Conservation (phyloP, 2,797 vertebrate species). For the Odontamblyopus lacepedii region DNA sequence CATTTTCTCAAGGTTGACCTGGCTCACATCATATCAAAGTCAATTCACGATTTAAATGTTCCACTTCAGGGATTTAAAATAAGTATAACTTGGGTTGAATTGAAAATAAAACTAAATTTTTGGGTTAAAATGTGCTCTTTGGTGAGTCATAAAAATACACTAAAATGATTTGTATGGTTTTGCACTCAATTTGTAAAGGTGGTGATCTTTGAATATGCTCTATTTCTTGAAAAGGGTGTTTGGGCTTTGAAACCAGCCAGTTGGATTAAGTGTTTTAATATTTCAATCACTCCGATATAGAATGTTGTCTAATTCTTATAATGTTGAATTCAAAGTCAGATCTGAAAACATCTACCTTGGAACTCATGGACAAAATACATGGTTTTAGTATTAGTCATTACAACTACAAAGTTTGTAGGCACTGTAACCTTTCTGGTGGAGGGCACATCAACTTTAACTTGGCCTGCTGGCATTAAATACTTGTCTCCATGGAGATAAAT, state of each 20-base stretch:
- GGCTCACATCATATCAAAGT: constrained; percentile 8
- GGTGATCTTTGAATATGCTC: neutral
- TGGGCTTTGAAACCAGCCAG: neutral
- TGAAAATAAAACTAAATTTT: constrained; percentile 6
- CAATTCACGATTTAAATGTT: constrained; percentile 22
- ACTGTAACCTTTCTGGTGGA: too few species aligned
- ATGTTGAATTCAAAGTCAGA: neutral
- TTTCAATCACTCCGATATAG: neutral
- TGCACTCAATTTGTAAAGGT: constrained; percentile 7
- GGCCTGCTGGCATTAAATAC: too few species aligned
- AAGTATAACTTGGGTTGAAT: neutral
- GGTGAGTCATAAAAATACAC: neutral
- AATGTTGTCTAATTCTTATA: neutral
- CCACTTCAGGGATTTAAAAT: constrained; percentile 17
- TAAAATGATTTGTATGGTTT: neutral
- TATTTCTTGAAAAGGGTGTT: neutral
- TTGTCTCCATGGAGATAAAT: too few species aligned
- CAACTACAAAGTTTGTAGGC: too few species aligned
- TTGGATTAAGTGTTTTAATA: neutral
- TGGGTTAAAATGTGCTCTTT: constrained; percentile 9
- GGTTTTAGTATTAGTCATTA: too few species aligned
- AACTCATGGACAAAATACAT: neutral
- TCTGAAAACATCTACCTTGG: neutral
- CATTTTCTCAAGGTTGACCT: constrained; percentile 37
- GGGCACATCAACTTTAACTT: too few species aligned